phyloP scores from a whole-genome alignment of 2,888 invertebrate species.

The Lapara coniferarum region DNA sequence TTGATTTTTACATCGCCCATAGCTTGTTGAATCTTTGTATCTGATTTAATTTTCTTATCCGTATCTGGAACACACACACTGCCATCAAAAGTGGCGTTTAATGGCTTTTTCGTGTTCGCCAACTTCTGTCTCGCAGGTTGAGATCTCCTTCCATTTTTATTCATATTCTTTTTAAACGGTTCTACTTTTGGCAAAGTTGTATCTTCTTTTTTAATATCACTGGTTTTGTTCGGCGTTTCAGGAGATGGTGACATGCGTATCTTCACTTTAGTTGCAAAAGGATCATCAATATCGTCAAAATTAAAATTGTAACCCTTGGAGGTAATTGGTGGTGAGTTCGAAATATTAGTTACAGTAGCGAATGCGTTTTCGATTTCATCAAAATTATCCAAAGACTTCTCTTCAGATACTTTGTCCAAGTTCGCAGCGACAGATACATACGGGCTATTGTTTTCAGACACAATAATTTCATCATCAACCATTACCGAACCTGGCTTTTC shows the following conservation, averaged over 20 bases:
- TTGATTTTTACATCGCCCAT: no score
- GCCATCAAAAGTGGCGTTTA: slow-evolving; percentile 49
- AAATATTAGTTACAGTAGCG: slow-evolving; percentile 42
- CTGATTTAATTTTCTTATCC: neutral
- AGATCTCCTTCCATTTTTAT: slow-evolving; percentile 55
- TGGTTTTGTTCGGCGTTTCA: slow-evolving; percentile 39
- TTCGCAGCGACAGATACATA: slow-evolving; percentile 57
- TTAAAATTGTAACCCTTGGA: slow-evolving; percentile 72
- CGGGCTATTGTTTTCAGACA: slow-evolving; percentile 63
- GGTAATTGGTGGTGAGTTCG: slow-evolving; percentile 61
- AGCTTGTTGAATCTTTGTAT: neutral
- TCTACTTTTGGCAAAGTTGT: slow-evolving; percentile 31
- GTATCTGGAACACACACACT: slow-evolving; percentile 30
- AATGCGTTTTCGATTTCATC: slow-evolving; percentile 42
- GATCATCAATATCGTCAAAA: slow-evolving; percentile 72
- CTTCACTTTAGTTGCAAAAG: slow-evolving; percentile 70
- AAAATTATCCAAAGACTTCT: slow-evolving; percentile 34
- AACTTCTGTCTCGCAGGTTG: slow-evolving; percentile 54
- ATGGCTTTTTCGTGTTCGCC: slow-evolving; percentile 46
- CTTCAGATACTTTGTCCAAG: slow-evolving; percentile 36
- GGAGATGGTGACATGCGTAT: slow-evolving; percentile 62
- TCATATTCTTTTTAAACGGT: slow-evolving; percentile 39
- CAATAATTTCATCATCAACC: slow-evolving; percentile 53
- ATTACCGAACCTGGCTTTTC: neutral
- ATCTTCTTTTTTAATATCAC: slow-evolving; percentile 32